Percentiles rank a stretch among this genome's conserved stretches.
Conservation (phyloP, 2,113 vertebrate species). For the Aphelocoma coerulescens region DNA sequence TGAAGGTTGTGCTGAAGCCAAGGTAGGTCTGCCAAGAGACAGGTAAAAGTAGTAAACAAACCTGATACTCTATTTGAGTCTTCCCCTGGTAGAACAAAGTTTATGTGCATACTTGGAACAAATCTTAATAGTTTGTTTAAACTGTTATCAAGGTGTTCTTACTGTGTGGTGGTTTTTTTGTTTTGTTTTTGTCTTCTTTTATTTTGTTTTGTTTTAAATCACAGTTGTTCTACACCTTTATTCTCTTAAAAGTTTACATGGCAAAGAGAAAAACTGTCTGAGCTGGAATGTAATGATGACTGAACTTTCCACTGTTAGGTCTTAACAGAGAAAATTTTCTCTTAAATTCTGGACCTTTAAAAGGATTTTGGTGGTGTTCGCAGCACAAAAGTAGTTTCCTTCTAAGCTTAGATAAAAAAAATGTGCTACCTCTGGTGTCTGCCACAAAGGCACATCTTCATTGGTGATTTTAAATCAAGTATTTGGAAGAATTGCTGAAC, state of each 20-base stretch:
- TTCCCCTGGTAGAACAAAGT: background rate
- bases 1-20: background rate
- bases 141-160: background rate
- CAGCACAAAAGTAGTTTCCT: background rate
- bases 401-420: background rate
- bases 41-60: background rate
- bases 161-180: background rate
- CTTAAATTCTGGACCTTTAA: background rate
- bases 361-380: background rate
- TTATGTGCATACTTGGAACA: background rate
- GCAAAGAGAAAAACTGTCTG: background rate
- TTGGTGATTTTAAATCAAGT: background rate
- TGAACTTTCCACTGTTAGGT: background rate
- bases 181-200: background rate
- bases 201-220: background rate
- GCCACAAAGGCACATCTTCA: background rate
- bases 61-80: background rate
- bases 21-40: background rate
- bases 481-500: background rate
- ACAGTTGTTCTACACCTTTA: background rate
- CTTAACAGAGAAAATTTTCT: background rate
- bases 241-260: background rate
- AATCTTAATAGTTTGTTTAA: background rate
- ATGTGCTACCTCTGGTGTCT: background rate
- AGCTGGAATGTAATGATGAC: background rate